These are phyloP conservation scores for Barnardius zonarius DNA, from an alignment of 2,113 vertebrate genomes.

Conservation along the genomic window DNA sequence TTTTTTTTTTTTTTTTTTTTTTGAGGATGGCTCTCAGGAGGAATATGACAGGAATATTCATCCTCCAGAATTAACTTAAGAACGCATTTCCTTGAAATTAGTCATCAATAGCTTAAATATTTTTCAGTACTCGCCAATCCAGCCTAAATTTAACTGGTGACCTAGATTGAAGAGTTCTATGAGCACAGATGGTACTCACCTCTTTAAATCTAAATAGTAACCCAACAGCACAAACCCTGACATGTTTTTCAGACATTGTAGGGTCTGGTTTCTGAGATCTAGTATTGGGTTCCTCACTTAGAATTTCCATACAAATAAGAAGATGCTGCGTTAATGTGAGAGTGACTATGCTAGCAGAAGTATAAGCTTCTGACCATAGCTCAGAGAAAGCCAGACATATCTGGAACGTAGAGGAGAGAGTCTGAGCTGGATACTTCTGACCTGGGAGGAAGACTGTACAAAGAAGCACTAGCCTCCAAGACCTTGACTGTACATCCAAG, in stretches of 20 bases:
- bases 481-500: rapidly evolving
- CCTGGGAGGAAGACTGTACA: not conserved
- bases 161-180: not conserved
- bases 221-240: not conserved
- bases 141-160: not conserved
- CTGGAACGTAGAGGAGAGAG: not conserved
- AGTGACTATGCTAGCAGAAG: not conserved
- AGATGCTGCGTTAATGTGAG: not conserved
- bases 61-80: not conserved
- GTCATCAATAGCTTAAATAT: not conserved
- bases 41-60: not conserved
- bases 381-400: not conserved
- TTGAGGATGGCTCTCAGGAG: not conserved
- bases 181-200: not conserved
- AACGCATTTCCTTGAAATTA: not conserved
- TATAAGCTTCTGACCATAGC: not conserved
- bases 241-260: not conserved
- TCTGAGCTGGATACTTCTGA: not conserved
- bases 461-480: not conserved
- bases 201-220: not conserved
- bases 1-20: not conserved
- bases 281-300: not conserved
- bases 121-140: not conserved
- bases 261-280: not conserved
- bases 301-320: not conserved